Evolutionary conservation across 2,888 invertebrate species (phyloP).

Genomic region (Rhagonycha lutea): DNA sequence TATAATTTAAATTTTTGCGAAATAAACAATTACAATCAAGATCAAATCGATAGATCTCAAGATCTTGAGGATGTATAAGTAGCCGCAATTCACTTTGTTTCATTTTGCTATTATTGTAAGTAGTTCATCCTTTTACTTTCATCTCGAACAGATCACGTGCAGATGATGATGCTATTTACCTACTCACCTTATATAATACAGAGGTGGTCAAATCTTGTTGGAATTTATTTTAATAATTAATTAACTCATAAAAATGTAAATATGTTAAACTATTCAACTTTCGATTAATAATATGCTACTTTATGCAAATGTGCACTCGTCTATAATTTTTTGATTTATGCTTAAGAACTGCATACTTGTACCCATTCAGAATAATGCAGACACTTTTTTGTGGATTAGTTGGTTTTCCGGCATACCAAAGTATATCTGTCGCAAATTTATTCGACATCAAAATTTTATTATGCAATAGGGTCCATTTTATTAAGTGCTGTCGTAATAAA

Average conservation of each 20-base stretch:
- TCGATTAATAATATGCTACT: neutral
- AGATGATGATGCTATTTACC: neutral
- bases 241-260: neutral
- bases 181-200: neutral
- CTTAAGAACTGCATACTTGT: neutral
- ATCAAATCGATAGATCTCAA: neutral
- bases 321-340: neutral
- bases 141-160: neutral
- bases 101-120: neutral
- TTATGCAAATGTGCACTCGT: neutral
- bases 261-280: neutral
- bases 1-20: neutral
- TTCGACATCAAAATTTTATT: neutral
- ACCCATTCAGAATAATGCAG: neutral
- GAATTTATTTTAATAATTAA: neutral
- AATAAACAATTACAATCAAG: neutral
- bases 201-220: neutral
- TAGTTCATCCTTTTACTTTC: neutral
- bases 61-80: neutral
- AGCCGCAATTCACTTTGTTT: neutral
- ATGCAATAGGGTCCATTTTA: neutral
- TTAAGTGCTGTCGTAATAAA: neutral
- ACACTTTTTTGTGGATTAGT: neutral
- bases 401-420: no score
- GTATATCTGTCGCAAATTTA: neutral